Base-by-base conservation (phyloP, 2,888 invertebrate species). In the Erpobdella octoculata region DNA sequence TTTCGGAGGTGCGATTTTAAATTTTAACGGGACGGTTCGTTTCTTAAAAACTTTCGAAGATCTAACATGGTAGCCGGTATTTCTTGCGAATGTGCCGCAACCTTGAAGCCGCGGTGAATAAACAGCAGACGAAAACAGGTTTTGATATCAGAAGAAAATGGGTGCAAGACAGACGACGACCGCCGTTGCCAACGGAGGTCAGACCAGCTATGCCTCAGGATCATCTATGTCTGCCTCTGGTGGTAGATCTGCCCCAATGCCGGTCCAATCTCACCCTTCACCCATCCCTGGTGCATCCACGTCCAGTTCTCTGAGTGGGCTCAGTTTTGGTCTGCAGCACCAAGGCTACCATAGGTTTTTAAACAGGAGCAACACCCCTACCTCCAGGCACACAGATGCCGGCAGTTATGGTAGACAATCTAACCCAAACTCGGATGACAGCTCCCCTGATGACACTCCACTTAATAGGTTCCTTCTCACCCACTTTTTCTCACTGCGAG, bases 401-500 rank as follows among this genome's bases (percentile, higher is more conserved):
- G 79, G 78, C 71, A 76, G 78, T n/a, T 77, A 77, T 38, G 78
- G 79, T 72, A 78, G 78, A 8, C 67, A 41, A 37, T 28, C 58
- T 4, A 59, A 48, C 33, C 80, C 80, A 18, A 80, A 80, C 72
- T 81, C 81, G 41, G 81, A 81, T 74, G 79, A 79, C 31, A 81
- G 81, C 72, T 78, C 80, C 46, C 81, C 82, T 4, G 82, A 80
- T n/a, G 81, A 81, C 58, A 76, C 76, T 38, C 75, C 75, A 8
- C 65, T 74, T 28, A 71, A 72, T 64, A 69, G 74, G 36, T 71
- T 73, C 37, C 70, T 76, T 31, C 41, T 76, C 35, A 72, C 73
- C 71, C 80, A 81, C 77, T 76, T 81, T 12, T 80, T 81, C 76
- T 79, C 81, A 59, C 75, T 81, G 71, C 80, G 80, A 77, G 81